Evolutionary conservation across 2,888 invertebrate genomes (phyloP), one percentile per base, ranked within the genome.

Genomic region (Incurvaria masculella): DNA sequence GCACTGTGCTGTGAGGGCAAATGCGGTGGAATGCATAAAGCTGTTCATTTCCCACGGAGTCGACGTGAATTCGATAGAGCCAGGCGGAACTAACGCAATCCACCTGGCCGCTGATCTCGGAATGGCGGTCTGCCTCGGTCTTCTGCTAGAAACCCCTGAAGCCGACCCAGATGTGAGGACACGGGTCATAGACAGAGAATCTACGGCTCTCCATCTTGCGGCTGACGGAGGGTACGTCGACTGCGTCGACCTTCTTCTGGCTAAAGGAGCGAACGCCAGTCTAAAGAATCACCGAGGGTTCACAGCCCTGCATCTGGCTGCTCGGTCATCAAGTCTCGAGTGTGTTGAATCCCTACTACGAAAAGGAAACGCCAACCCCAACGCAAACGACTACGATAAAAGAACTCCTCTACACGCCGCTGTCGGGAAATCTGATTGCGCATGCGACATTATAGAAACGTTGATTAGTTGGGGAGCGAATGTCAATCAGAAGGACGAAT

Each of bases 151-250:
- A 56, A 85, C 86, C 4, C 87, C 90, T 44, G 82, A 85, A 51
- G 82, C 85, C 1, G 85, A 90, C 59, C 80, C 89, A 1, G 85
- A 91, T 58, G 82, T 85, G 0, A 79, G 85, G 52, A 88, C 89
- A 41, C 73, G 83, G 52, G 82, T 84, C 23, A 82, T 85, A 4
- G 88, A 87, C 49, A 87, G 89, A 57, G 88, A 88, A 53, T 86
- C 89, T 11, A 91, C 89, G 0, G 86, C 91, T 1, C 62, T 93
- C 48, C 95, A 95, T 73, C 72, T 94, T 53, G 93, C 94, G 0
- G 93, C 94, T 1, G 94, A 94, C 62, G 90, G 91, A 49, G 93
- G 94, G 2, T 90, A 90, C 61, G 83, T 83, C 11, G 91, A 94
- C 46, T 92, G 91, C 58, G 84, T 94, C 0, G 86, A 88, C 58